Base-by-base conservation (phyloP, 2,797 vertebrate genomes). In the Epinephelus malabaricus region DNA sequence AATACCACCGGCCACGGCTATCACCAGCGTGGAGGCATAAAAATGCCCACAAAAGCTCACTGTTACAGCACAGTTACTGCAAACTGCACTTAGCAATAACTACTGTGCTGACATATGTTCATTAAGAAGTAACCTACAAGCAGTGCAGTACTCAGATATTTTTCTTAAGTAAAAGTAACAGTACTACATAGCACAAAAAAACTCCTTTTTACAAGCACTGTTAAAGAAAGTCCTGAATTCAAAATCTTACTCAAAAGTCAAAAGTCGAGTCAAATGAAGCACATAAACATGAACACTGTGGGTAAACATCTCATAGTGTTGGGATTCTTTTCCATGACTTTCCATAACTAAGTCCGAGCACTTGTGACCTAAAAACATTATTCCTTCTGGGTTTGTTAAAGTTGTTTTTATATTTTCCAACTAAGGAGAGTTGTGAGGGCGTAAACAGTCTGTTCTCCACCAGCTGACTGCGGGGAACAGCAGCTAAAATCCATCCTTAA, bases 331-430 rank as follows among this genome's bases (percentile, higher is more conserved):
- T 53, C 21, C 17, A 19, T 25, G 23, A 49, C 40, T 43, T 55
- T 34, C 40, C 3, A 5, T 46, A 19, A 30, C 8, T 27, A 19
- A 46, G 47, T 51, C 11, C 0, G 19, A 40, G 21, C 17, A 18
- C 7, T 12, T 51, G 23, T 45, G 61, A 53, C 12, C 49, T 47
- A 34, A 46, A 66, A 55, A 38, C 1, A 5, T 40, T 12, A 45
- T n/a, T 30, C 53, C n/a, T 9, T 23, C 34, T 23, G 43, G n/a
- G 58, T 47, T 27, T 76, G 12, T 46, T 75, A 17, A 43, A 60
- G 46, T 60, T 73, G 46, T 43, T 43, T 63, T 43, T 23, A 17
- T 34, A 3, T 62, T 64, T 65, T 54, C 4, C 14, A 59, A 51
- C 6, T 59, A 12, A 58, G 19, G 7, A 21, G 3, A 55, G 27